Base-by-base conservation (phyloP, 2,888 invertebrate genomes). In the Mesorhabditis sp. region DNA sequence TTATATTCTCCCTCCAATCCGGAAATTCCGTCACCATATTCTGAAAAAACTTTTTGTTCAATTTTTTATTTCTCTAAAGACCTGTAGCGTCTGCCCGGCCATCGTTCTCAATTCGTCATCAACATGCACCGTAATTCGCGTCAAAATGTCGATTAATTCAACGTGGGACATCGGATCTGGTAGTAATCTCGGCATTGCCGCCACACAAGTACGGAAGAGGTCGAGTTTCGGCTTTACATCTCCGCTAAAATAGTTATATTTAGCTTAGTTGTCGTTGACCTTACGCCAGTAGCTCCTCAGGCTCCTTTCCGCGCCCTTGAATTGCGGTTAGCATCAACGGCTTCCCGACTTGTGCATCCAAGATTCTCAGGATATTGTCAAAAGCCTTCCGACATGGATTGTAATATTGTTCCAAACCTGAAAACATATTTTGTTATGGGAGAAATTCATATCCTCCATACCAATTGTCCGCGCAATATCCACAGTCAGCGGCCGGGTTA, bases 181-280 rank as follows among this genome's bases (percentile, higher is more conserved):
- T 80, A 98, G 93, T 43, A 99, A 88, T 74, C 97, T 91, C 0
- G 97, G 98, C 82, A 99, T 95, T 4, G 98, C 96, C 6, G 98
- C 97, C 15, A 99, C 93, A 86, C 98, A 98, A 0, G 97, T 98
- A 63, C 97, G 90, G 86, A 98, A 97, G 81, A 99, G 88, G 88
- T 98, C 98, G 79, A 99, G 94, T 85, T 96, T 92, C 0, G 97
- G 95, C 86, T 98, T 98, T 61, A 96, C 90, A 86, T 99, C 98
- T 2, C 95, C 96, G 0, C 88, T 88, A 79, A 68, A 84, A 78
- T 70, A 70, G 67, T 28, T 6, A 4, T 13, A 13, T 50, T 50
- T 13, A 50, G n/a, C n/a, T 50, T 10, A 10, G n/a, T 50, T 50
- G n/a, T 2, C 7, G 7, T 50, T 50, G 7, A 65, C n/a, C 44